Percentiles rank a stretch among this genome's conserved stretches.
Evolutionary conservation across 2,888 invertebrate genomes (phyloP).

Genomic region (Brachylomia viminalis): DNA sequence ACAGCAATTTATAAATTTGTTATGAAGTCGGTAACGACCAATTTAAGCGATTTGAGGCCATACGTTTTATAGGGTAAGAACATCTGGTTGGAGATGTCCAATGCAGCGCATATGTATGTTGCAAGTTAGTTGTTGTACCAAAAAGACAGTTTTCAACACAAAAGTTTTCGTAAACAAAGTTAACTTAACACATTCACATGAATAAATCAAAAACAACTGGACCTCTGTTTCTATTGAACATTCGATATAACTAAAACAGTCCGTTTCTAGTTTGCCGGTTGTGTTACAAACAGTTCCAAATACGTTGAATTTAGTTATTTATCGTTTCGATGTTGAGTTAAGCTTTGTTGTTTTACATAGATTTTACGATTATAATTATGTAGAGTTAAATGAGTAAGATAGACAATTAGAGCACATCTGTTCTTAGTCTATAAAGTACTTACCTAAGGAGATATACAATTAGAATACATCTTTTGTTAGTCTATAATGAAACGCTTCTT

Average conservation of each 20-base stretch:
- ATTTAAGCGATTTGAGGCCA: conserved; percentile 11
- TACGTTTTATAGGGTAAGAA: background rate
- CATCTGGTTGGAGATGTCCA: conserved; percentile 23
- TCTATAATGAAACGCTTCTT: too few species aligned
- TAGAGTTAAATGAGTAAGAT: background rate
- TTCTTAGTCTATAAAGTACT: too few species aligned
- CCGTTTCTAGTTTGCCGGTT: conserved; percentile 15
- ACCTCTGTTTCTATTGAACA: conserved; percentile 48
- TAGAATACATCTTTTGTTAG: too few species aligned
- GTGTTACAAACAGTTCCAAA: conserved; percentile 31
- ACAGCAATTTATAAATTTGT: conserved; percentile 42
- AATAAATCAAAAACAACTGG: conserved; percentile 53
- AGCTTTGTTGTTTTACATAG: background rate
- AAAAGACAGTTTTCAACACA: conserved; percentile 46
- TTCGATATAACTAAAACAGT: conserved; percentile 25
- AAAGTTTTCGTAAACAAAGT: conserved; percentile 50
- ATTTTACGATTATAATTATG: background rate
- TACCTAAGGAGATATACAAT: too few species aligned
- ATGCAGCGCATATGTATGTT: conserved; percentile 17
- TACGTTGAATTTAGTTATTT: conserved; percentile 29
- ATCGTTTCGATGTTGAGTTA: conserved; percentile 28
- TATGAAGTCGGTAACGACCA: conserved; percentile 9
- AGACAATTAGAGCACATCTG: too few species aligned
- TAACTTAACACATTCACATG: conserved; percentile 35
- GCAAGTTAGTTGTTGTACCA: conserved; percentile 44